Percentiles rank a stretch among this genome's conserved stretches.
Conservation (phyloP, 2,113 vertebrate genomes). For the Echinops telfairi region DNA sequence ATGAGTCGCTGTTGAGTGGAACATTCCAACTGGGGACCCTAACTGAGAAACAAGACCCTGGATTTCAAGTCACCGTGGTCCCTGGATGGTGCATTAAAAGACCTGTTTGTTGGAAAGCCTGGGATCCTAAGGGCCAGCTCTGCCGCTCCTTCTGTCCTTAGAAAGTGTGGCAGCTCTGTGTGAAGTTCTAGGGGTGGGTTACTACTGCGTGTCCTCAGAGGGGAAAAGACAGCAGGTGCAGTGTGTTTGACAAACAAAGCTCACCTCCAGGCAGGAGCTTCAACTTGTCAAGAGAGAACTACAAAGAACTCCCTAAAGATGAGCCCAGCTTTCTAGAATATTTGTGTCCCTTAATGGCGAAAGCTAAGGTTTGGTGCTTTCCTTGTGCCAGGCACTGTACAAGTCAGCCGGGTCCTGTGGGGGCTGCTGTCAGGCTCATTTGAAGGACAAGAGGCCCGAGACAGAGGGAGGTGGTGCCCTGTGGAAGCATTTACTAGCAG, state of each 20-base stretch:
- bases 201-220: not conserved
- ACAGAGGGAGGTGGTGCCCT: not conserved
- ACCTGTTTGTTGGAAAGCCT: not conserved
- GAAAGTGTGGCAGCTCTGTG: not conserved
- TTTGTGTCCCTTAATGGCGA: not conserved
- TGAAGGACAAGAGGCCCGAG: not conserved
- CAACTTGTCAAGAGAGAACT: not conserved
- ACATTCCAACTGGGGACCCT: not conserved
- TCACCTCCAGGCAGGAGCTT: not conserved
- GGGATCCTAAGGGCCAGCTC: not conserved
- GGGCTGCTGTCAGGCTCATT: not conserved
- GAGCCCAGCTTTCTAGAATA: not conserved
- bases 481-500: not conserved
- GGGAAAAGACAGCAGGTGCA: not conserved
- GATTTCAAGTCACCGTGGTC: not conserved
- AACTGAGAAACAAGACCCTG: not conserved
- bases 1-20: not conserved
- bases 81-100: not conserved
- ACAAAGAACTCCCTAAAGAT: not conserved
- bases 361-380: not conserved
- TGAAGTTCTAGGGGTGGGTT: not conserved
- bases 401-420: not conserved
- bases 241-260: not conserved
- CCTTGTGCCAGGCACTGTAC: not conserved
- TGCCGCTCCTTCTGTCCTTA: not conserved